Evolutionary conservation across 92 coral and sea anemone genomes (phyloP), one percentile per base, ranked within the genome.

Genomic region (Porites divaricata): DNA sequence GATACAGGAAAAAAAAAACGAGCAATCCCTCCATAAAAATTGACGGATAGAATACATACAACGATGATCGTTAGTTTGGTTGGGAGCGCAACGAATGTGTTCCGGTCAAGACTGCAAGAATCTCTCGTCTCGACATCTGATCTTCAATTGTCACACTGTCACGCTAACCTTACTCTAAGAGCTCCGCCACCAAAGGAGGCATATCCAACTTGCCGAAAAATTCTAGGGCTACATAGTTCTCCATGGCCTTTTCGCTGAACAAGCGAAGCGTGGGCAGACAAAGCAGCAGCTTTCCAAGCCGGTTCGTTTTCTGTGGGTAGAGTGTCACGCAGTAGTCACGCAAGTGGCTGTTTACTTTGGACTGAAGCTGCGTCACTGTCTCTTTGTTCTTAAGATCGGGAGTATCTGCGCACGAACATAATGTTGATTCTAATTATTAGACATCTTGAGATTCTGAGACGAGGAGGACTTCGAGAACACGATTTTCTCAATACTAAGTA

Each of bases 131-230:
- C 17, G n/a, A 41, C 24, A 68, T 25, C 56, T 57, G 54, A 15
- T 25, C 21, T 54, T 28, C 57, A 75, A 62, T 63, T 63, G 87
- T 80, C 66, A 68, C 86, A 25, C 67, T 2, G 65, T 62, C 68
- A 52, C 61, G 53, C 52, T 54, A 19, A 67, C 53, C 49, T 68
- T 88, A 92, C 90, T 92, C 92, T 54, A 95, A 79, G 19, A 97
- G 94, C 78, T 97, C 99, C 6, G 93, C 93, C 23, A 97, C 99
- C 71, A 97, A 75, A 9, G 99, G 99, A 14, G 99, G 99, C 94
- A 97, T 91, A 81, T 97, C 98, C 58, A 97, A 89, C 81, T 95
- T 97, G 13, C 99, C 99, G 75, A 97, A 97, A 89, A 89, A 91
- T 84, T 97, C 99, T 54, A 97, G 89, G 4, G 98, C 92, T 64